Percentiles rank a stretch among this genome's conserved stretches.
Evolutionary conservation across 2,888 invertebrate genomes (phyloP).

Genomic region (Zelleria hepariella): DNA sequence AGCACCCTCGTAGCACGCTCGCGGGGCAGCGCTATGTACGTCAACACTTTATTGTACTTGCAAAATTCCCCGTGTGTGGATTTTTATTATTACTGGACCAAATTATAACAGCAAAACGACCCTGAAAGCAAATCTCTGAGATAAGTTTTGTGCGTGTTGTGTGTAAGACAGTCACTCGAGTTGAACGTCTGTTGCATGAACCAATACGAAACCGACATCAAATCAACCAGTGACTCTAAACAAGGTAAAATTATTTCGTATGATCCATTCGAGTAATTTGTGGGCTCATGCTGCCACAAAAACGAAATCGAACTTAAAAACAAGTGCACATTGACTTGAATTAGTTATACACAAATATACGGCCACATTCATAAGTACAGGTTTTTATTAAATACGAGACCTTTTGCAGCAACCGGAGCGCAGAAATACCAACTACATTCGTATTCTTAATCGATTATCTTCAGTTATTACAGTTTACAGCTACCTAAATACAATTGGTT

Average conservation of each 20-base stretch:
- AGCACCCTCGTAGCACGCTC: not conserved
- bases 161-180: conserved; percentile 42
- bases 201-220: conserved; percentile 23
- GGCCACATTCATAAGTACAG: not conserved
- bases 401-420: conserved; percentile 37
- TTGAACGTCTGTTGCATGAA: conserved; percentile 22
- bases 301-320: not conserved
- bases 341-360: conserved; percentile 1
- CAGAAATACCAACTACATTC: conserved; percentile 41
- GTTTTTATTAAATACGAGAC: conserved; percentile 12
- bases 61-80: not conserved
- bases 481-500: conserved; percentile 63
- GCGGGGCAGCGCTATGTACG: not conserved
- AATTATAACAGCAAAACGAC: conserved; percentile 25
- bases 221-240: conserved; percentile 2
- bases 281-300: not conserved
- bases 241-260: not conserved
- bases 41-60: not conserved
- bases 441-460: conserved; percentile 50
- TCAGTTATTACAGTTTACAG: conserved; percentile 50
- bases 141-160: conserved; percentile 47
- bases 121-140: conserved; percentile 43
- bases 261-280: not conserved
- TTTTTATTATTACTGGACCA: not conserved
- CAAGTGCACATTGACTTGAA: conserved; percentile 1